Percentiles rank a stretch among this genome's conserved stretches.
Evolutionary conservation across 2,888 invertebrate species (phyloP).

Genomic region (Phasia obesa): DNA sequence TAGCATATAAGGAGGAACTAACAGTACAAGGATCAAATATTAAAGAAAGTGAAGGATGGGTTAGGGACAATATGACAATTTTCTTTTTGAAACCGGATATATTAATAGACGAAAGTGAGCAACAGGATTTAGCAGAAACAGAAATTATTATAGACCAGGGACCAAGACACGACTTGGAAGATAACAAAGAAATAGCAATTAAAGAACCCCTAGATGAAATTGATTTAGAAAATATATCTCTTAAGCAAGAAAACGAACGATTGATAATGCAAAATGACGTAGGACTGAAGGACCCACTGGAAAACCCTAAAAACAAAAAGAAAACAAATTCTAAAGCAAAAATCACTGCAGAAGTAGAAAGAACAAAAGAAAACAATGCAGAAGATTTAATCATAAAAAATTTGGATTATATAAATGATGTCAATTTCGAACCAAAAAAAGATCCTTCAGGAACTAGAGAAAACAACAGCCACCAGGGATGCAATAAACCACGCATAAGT

Average conservation of each 20-base stretch:
- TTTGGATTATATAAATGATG: conserved; percentile 4
- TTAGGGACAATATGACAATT: conserved; percentile 4
- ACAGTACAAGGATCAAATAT: conserved; percentile 1
- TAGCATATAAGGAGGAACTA: conserved; percentile 12
- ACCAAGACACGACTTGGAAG: background rate
- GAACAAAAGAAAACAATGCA: background rate
- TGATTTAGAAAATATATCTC: conserved; percentile 6
- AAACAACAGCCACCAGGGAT: background rate
- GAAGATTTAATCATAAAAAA: conserved; percentile 5
- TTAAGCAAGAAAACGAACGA: background rate
- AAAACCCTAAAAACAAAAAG: conserved; percentile 3
- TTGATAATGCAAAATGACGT: background rate
- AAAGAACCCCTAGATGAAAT: conserved; percentile 1
- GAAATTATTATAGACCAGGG: background rate
- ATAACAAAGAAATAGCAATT: background rate
- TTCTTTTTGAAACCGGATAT: conserved; percentile 44
- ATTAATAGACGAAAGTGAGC: conserved; percentile 13
- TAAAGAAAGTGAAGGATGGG: background rate
- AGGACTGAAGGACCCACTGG: conserved; percentile 10
- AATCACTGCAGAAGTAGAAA: too few relatives aligned
- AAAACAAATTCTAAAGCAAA: conserved; percentile 1
- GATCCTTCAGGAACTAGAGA: background rate
- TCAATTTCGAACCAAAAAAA: background rate
- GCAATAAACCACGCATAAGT: background rate
- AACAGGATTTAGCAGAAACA: background rate